Evolutionary conservation across 1,140 invertebrate species (phyloP).

Genomic region (Calliphora vicina): DNA sequence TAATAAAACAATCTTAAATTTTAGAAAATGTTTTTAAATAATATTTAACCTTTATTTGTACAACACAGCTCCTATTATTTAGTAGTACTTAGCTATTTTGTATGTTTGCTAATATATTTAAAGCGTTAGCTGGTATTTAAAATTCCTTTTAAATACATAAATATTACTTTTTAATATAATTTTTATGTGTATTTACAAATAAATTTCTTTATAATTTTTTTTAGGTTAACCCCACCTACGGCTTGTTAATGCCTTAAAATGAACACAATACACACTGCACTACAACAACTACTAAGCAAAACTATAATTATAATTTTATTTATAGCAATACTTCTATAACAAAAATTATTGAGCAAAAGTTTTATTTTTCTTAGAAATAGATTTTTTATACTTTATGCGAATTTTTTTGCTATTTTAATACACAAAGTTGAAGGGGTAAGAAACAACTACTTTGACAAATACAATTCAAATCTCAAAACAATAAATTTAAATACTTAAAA

Average conservation of each 20-base stretch:
- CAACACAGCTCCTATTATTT: too few relatives aligned
- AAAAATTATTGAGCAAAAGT: neutral
- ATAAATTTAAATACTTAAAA: too few relatives aligned
- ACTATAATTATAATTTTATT: neutral
- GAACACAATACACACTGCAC: slow-evolving; percentile 5
- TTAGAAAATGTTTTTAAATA: too few relatives aligned
- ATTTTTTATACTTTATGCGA: neutral
- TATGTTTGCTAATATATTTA: too few relatives aligned
- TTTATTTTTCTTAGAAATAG: neutral
- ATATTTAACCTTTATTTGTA: too few relatives aligned
- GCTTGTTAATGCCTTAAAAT: slow-evolving; percentile 38
- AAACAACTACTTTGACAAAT: too few relatives aligned
- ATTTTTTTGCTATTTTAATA: neutral
- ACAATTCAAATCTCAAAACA: too few relatives aligned
- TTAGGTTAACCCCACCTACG: slow-evolving; percentile 40
- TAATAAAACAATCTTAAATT: neutral
- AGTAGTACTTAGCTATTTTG: too few relatives aligned
- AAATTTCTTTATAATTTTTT: neutral
- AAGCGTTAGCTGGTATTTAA: too few relatives aligned
- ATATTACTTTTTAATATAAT: too few relatives aligned
- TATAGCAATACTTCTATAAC: neutral
- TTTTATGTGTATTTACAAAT: too few relatives aligned
- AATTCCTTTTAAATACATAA: too few relatives aligned
- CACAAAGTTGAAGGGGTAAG: neutral
- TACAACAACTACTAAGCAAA: neutral